A percentile compares a stretch with the other conserved stretches of the same genome.
These are phyloP conservation scores for Pseudochromis fuscus DNA, from an alignment of 2,797 vertebrate species.

Conservation along the genomic window DNA sequence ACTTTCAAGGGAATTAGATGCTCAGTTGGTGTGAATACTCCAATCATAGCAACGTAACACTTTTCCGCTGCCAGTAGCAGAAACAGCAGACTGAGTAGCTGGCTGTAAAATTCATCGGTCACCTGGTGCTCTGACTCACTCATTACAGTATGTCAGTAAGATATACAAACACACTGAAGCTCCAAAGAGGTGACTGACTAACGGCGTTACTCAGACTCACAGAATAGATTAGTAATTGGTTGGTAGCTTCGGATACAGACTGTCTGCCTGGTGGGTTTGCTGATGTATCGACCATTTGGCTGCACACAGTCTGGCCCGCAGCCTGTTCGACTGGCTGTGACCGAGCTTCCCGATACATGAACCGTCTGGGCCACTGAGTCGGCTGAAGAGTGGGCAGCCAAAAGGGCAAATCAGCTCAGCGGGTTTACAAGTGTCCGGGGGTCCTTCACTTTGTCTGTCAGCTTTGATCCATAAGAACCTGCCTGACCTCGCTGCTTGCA, in stretches of 20 bases:
- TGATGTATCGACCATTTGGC: slow-evolving; percentile 34
- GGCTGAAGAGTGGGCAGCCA: slow-evolving; percentile 7
- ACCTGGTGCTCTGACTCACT: not conserved
- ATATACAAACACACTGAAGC: slow-evolving; percentile 5
- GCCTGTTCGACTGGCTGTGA: slow-evolving; percentile 19
- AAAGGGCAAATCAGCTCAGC: slow-evolving; percentile 42
- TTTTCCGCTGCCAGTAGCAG: not conserved
- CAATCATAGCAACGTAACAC: not conserved
- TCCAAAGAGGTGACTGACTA: slow-evolving; percentile 16
- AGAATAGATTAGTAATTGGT: slow-evolving; percentile 1
- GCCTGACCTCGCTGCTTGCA: slow-evolving; percentile 58
- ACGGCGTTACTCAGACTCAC: slow-evolving; percentile 1
- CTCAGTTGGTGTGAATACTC: not conserved
- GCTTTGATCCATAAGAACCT: slow-evolving; percentile 57
- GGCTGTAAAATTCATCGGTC: not conserved
- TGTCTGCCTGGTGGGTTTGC: not conserved
- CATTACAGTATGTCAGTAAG: not conserved
- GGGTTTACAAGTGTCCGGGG: slow-evolving; percentile 49
- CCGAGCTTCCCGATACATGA: slow-evolving; percentile 21
- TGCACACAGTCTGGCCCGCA: slow-evolving; percentile 12
- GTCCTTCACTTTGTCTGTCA: slow-evolving; percentile 49
- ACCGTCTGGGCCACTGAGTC: slow-evolving; percentile 4
- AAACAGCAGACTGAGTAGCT: not conserved
- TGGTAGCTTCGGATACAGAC: slow-evolving; percentile 9
- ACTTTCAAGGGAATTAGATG: slow-evolving; percentile 1